A percentile compares a stretch with the other conserved stretches of the same genome.
phyloP scores from a whole-genome alignment of 2,797 vertebrate species.

The Brachyalestes nurse region DNA sequence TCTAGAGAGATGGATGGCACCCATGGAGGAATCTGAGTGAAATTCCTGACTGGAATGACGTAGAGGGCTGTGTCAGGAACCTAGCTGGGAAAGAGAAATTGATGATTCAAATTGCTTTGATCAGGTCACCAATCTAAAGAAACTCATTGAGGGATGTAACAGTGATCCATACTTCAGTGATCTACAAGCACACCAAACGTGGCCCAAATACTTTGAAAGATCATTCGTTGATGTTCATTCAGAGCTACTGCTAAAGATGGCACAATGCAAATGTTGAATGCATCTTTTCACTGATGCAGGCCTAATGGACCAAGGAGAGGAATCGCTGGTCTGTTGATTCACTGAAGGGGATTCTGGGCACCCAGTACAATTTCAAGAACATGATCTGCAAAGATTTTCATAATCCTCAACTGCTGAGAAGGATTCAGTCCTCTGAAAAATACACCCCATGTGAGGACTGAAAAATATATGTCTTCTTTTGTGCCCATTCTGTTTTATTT shows the following conservation, averaged over 20 bases:
- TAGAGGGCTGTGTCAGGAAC: constrained; percentile 28
- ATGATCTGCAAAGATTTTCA: constrained; percentile 32
- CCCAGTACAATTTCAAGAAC: constrained; percentile 35
- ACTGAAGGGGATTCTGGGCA: constrained; percentile 9
- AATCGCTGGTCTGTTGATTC: constrained; percentile 22
- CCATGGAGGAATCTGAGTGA: constrained; percentile 37
- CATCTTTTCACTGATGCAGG: constrained; percentile 34
- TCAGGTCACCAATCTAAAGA: constrained; percentile 54
- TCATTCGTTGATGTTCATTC: constrained; percentile 16
- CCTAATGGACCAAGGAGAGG: constrained; percentile 22
- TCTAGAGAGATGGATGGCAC: constrained; percentile 7
- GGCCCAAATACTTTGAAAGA: constrained; percentile 44
- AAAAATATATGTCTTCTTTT: too few relatives aligned
- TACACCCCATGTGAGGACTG: too few relatives aligned
- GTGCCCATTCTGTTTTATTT: too few relatives aligned
- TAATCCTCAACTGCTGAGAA: not conserved
- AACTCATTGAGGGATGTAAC: constrained; percentile 36
- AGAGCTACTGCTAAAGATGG: constrained; percentile 13
- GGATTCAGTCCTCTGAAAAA: not conserved
- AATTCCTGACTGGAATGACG: constrained; percentile 32
- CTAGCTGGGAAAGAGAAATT: not conserved
- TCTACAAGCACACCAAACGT: constrained; percentile 33
- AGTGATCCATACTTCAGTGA: constrained; percentile 28
- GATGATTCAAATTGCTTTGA: constrained; percentile 38
- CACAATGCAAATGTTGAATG: constrained; percentile 24